phyloP scores from a whole-genome alignment of 2,797 vertebrate species.

The Trichosurus vulpecula region DNA sequence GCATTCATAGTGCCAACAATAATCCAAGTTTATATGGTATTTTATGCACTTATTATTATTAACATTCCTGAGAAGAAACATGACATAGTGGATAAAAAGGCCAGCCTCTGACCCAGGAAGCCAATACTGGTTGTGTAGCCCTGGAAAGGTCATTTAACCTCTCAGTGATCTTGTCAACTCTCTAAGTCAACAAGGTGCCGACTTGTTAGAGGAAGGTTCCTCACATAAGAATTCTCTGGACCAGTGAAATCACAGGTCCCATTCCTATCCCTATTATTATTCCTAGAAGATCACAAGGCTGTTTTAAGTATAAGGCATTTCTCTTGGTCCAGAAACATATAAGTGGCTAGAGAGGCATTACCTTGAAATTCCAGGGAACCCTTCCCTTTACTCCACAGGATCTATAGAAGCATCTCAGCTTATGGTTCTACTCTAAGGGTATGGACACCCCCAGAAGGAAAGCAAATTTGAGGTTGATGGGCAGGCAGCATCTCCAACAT shows the following conservation, averaged over 20 bases:
- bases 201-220: not conserved
- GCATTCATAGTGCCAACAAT: not conserved
- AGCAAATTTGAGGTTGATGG: not conserved
- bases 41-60: not conserved
- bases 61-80: not conserved
- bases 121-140: not conserved
- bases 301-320: not conserved
- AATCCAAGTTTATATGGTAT: not conserved
- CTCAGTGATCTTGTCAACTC: not conserved
- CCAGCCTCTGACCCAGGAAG: not conserved
- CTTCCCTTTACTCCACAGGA: not conserved
- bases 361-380: not conserved
- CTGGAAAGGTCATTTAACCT: not conserved
- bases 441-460: not conserved
- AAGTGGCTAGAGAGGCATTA: not conserved
- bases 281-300: not conserved
- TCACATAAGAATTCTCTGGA: not conserved
- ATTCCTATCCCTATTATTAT: not conserved
- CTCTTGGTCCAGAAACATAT: not conserved
- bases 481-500: not conserved
- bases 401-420: not conserved
- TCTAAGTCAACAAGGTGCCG: not conserved
- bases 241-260: not conserved
- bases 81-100: not conserved
- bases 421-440: not conserved